Base-by-base conservation (phyloP, 2,888 invertebrate genomes). In the Heliothis peltigera region DNA sequence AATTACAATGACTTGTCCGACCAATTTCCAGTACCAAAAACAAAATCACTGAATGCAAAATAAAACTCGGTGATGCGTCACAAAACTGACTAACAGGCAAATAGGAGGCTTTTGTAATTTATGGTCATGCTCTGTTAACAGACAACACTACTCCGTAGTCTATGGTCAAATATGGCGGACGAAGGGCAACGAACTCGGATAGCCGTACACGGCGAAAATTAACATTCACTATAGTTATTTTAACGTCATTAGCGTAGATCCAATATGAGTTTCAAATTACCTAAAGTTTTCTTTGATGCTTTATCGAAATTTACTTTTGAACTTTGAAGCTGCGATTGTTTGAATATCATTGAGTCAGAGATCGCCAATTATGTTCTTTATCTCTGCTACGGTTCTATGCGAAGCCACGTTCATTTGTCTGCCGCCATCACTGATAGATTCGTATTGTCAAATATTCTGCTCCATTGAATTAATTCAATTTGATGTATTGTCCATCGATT, bases 61-160 rank as follows among this genome's bases (percentile, higher is more conserved):
- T 82, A 87, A 87, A 84, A 80, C 51, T 78, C 82, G 84, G 83
- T 88, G 90, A 88, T 83, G 88, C 88, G 85, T 87, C 84, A 82
- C 85, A 75, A 86, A 85, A 84, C 80, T 68, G 76, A 82, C 83
- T 83, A 87, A 86, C 87, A 79, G 81, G 81, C 84, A 84, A 89
- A 88, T 87, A 82, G 80, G 79, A 86, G 82, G 86, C 87, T 85
- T 88, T 87, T 87, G 85, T 89, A 82, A 81, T 87, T 85, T 87
- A 87, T 88, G 87, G 90, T 86, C 87, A 87, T 84, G 91, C 90
- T 91, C 91, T 91, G 91, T 90, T 91, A 89, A 90, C 85, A 71
- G 75, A 81, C 83, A 83, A 83, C 81, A 82, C 80, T 81, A 80
- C 70, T 74, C 83, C 75, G 83, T 87, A 87, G 86, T 87, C 89